Percentiles rank a stretch among this genome's conserved stretches.
These are phyloP conservation scores for Phoenoteleia sp. DNA, from an alignment of 2,888 invertebrate genomes.

Conservation along the genomic window DNA sequence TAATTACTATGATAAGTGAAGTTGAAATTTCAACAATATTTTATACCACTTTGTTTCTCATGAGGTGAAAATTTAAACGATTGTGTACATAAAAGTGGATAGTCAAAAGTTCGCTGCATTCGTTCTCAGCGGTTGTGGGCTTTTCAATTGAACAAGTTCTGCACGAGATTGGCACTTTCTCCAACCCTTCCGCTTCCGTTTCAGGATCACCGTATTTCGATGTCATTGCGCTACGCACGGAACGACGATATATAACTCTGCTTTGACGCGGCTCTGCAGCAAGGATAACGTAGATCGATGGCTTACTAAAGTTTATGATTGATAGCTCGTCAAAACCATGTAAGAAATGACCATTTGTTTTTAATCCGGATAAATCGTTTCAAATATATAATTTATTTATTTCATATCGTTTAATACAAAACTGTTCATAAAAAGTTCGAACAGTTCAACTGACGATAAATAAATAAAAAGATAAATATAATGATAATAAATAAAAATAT, in stretches of 20 bases:
- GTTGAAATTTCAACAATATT: no score
- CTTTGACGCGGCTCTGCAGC: constrained; percentile 45
- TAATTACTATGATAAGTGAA: no score
- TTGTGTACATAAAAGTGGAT: no score
- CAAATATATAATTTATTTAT: no score
- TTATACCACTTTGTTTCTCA: no score
- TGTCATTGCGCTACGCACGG: constrained; percentile 42
- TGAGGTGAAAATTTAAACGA: no score
- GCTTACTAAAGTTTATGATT: constrained; percentile 57
- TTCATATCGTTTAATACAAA: no score
- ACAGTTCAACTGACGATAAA: no score
- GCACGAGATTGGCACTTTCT: constrained; percentile 55
- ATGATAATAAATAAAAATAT: no score
- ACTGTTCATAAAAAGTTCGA: no score
- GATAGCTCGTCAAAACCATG: constrained; percentile 35
- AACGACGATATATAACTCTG: constrained; percentile 56
- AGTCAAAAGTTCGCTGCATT: constrained; percentile 17
- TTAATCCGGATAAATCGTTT: constrained; percentile 4
- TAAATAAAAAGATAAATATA: no score
- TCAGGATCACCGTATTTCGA: constrained; percentile 47
- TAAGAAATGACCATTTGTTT: constrained; percentile 29
- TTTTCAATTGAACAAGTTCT: constrained; percentile 50
- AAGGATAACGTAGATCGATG: constrained; percentile 54
- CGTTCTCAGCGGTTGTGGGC: constrained; percentile 15
- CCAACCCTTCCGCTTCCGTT: constrained; percentile 43